Evolutionary conservation across 2,113 vertebrate genomes (phyloP).

Genomic region (Rhinopomastus cyanomelas): DNA sequence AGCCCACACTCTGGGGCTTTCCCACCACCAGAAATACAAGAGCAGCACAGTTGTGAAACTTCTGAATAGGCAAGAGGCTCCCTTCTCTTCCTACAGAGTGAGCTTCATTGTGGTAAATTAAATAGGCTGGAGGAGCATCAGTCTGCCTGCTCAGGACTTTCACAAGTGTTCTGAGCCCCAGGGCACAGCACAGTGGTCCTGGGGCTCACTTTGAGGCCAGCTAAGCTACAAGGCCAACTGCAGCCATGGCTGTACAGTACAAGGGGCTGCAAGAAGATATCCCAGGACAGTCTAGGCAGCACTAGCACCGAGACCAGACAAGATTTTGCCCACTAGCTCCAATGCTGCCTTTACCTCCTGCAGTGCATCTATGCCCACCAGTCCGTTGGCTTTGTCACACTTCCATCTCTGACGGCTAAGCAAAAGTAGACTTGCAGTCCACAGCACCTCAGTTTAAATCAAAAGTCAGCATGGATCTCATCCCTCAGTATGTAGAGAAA

Average conservation of each 20-base stretch:
- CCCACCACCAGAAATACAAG: constrained; percentile 18
- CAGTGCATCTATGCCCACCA: accelerated
- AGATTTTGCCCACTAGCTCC: neutral
- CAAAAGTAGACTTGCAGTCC: neutral
- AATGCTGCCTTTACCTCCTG: neutral
- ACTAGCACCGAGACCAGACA: neutral
- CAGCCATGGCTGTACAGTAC: neutral
- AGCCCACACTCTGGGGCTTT: constrained; percentile 24
- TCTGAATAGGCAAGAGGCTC: constrained; percentile 45
- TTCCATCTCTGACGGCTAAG: neutral
- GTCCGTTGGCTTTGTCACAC: neutral
- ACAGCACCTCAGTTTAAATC: neutral
- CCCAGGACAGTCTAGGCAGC: neutral
- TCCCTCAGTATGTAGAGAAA: neutral
- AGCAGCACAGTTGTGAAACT: constrained; percentile 45
- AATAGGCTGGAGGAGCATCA: neutral
- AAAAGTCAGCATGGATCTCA: neutral
- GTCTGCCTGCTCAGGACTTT: constrained; percentile 43
- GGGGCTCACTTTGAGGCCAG: neutral
- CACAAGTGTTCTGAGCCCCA: neutral
- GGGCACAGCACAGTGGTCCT: neutral
- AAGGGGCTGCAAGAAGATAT: neutral
- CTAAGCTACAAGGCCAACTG: neutral
- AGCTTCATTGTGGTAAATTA: constrained; percentile 11
- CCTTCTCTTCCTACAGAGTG: constrained; percentile 15